Conservation (phyloP, 2,113 vertebrate genomes). For the Narcine bancroftii region DNA sequence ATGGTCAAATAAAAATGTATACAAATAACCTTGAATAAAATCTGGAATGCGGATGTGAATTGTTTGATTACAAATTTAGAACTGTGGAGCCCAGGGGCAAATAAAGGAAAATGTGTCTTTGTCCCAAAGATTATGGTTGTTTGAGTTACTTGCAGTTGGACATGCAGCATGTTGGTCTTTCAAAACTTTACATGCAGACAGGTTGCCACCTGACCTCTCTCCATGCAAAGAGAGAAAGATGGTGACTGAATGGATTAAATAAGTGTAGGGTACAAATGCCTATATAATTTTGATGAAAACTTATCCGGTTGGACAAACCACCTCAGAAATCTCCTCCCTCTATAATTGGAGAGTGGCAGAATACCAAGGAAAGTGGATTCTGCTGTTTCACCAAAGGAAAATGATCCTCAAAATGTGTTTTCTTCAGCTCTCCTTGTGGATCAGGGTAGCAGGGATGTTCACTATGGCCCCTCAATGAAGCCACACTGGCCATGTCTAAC, state of each 20-base stretch:
- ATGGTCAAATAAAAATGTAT: no score
- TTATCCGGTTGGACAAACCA: not conserved
- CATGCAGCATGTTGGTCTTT: not conserved
- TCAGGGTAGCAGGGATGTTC: not conserved
- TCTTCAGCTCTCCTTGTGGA: no score
- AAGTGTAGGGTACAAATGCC: not conserved
- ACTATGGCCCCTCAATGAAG: no score
- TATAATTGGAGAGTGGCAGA: not conserved
- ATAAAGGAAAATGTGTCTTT: no score
- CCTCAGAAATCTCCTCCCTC: not conserved
- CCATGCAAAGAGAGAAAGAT: not conserved
- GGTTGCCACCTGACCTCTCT: not conserved
- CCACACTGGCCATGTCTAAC: no score
- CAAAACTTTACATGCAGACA: not conserved
- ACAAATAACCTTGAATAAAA: no score
- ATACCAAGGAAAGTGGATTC: not conserved
- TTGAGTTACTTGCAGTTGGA: not conserved
- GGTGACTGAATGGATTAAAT: not conserved
- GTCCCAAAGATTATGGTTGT: no score
- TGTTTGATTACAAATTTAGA: no score
- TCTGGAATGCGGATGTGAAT: no score
- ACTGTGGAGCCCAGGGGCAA: no score
- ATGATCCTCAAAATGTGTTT: not conserved
- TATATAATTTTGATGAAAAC: not conserved
- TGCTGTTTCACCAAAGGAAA: no score